Evolutionary conservation across 1,140 invertebrate genomes (phyloP).

Genomic region (Musca vetustissima): DNA sequence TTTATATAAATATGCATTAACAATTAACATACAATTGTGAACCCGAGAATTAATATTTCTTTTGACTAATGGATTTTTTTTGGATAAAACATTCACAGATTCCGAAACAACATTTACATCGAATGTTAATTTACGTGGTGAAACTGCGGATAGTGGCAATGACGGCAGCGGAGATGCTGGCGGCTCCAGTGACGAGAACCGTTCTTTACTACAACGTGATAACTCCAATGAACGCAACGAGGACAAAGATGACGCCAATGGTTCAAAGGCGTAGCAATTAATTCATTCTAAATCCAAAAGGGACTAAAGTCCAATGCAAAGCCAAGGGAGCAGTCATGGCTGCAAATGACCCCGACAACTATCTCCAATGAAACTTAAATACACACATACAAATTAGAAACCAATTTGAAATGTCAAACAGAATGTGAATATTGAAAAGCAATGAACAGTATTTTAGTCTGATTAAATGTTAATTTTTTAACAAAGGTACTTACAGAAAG

Average conservation of each 20-base stretch:
- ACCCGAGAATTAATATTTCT: too few species aligned
- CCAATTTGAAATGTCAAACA: conserved; percentile 44
- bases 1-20: too few species aligned
- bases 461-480: conserved; percentile 48
- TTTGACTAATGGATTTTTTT: too few species aligned
- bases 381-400: conserved; percentile 4
- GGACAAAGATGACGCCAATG: conserved; percentile 4
- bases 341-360: background rate
- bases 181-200: conserved; percentile 49
- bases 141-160: conserved; percentile 11
- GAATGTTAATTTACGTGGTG: conserved; percentile 36
- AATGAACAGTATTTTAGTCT: conserved; percentile 55
- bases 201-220: conserved; percentile 41
- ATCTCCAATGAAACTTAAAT: conserved; percentile 23
- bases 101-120: conserved; percentile 54
- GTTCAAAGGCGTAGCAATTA: conserved; percentile 40
- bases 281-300: conserved; percentile 22
- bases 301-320: conserved; percentile 26
- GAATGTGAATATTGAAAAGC: conserved; percentile 55
- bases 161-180: conserved; percentile 34
- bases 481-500: conserved; percentile 28
- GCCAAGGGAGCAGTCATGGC: conserved; percentile 15
- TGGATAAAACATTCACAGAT: conserved; percentile 32
- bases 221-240: conserved; percentile 30
- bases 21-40: too few species aligned